These are phyloP conservation scores for Aphodius sticticus DNA, from an alignment of 2,888 invertebrate species.

Conservation along the genomic window DNA sequence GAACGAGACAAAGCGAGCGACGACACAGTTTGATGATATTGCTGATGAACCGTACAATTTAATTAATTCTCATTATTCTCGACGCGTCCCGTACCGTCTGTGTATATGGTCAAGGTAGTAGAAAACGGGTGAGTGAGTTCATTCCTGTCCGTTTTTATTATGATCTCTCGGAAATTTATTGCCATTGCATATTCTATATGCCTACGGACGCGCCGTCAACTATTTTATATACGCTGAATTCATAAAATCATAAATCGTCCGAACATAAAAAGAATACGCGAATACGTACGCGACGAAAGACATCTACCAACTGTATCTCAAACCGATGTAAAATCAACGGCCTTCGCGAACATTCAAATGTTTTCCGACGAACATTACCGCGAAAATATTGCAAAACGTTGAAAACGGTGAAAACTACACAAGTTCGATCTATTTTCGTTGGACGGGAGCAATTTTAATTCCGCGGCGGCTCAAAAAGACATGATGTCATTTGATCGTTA, in stretches of 20 bases:
- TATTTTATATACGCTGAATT: slow-evolving; percentile 29
- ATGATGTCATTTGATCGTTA: not conserved
- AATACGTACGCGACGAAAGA: not conserved
- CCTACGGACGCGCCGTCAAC: slow-evolving; percentile 24
- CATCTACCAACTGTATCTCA: not conserved
- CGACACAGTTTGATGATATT: not conserved
- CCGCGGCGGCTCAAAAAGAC: not conserved
- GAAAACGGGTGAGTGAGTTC: slow-evolving; percentile 45
- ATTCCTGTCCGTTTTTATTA: slow-evolving; percentile 41
- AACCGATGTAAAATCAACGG: not conserved
- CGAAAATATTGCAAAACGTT: not conserved
- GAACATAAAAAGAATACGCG: not conserved
- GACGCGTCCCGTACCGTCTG: slow-evolving; percentile 46
- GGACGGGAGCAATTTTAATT: not conserved
- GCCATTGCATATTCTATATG: slow-evolving; percentile 30
- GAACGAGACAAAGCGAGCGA: not conserved
- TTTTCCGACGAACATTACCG: not conserved
- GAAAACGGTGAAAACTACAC: not conserved
- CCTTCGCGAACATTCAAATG: not conserved
- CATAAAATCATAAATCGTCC: slow-evolving; percentile 33
- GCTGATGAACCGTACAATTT: slow-evolving; percentile 45
- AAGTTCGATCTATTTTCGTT: not conserved
- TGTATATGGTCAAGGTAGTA: slow-evolving; percentile 46
- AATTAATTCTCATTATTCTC: slow-evolving; percentile 50
- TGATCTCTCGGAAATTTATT: slow-evolving; percentile 34